These are phyloP conservation scores for Leptothorax acervorum DNA, from an alignment of 2,888 invertebrate genomes.

Conservation along the genomic window DNA sequence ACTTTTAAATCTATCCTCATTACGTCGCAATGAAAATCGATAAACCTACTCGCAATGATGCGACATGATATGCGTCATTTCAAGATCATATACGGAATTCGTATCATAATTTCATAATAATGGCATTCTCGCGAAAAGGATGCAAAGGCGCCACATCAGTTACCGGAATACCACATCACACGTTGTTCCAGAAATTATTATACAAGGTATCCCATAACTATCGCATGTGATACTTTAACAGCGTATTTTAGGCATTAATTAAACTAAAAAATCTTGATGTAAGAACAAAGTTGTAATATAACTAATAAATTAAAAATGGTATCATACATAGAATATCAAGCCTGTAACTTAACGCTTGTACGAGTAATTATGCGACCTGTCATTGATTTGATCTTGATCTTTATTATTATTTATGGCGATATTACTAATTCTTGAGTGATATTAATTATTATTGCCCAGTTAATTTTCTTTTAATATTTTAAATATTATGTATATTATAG, in stretches of 20 bases:
- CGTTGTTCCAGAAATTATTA: slow-evolving; percentile 38
- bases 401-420: background rate
- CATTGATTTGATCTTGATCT: too few relatives aligned
- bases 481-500: background rate
- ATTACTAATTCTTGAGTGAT: background rate
- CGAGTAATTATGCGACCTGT: background rate
- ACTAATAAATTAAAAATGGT: background rate
- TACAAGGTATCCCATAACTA: background rate
- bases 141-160: slow-evolving; percentile 26
- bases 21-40: slow-evolving; percentile 29
- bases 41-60: background rate
- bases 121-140: slow-evolving; percentile 34
- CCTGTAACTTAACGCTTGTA: background rate
- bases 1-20: slow-evolving; percentile 20
- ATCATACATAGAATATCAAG: background rate
- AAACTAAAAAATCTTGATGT: background rate
- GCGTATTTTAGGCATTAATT: slow-evolving; percentile 1
- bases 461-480: background rate
- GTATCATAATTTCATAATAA: slow-evolving; percentile 40
- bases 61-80: background rate
- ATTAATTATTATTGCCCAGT: background rate
- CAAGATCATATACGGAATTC: slow-evolving; percentile 39
- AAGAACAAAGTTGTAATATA: background rate
- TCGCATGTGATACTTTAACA: background rate
- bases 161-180: slow-evolving; percentile 11